phyloP scores from a whole-genome alignment of 2,888 invertebrate species.

The Crematogaster levior region DNA sequence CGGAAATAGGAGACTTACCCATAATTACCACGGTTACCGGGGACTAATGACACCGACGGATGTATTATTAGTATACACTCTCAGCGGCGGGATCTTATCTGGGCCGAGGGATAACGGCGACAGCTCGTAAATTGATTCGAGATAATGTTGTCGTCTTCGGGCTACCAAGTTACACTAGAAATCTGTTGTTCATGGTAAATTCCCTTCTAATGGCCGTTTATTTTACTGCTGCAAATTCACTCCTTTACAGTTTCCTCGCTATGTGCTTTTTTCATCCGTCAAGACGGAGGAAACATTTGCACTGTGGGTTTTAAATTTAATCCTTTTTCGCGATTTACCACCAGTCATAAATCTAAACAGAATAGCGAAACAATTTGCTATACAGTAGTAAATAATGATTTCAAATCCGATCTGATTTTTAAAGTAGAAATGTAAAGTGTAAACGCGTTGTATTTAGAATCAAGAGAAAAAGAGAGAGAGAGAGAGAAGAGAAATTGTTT shows the following conservation, averaged over 20 bases:
- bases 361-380: not conserved
- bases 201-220: slow-evolving; percentile 64
- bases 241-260: not conserved
- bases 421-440: not conserved
- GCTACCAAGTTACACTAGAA: slow-evolving; percentile 15
- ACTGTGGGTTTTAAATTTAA: slow-evolving; percentile 42
- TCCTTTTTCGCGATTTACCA: not conserved
- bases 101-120: slow-evolving; percentile 29
- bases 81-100: slow-evolving; percentile 35
- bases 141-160: slow-evolving; percentile 36
- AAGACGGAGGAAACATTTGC: not conserved
- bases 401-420: not conserved
- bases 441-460: not conserved
- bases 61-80: slow-evolving; percentile 53
- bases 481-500: not conserved
- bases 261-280: not conserved
- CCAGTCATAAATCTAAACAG: slow-evolving; percentile 41
- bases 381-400: not conserved
- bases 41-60: slow-evolving; percentile 55
- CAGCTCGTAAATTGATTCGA: slow-evolving; percentile 56
- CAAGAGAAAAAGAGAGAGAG: not conserved
- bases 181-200: slow-evolving; percentile 60
- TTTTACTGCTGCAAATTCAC: slow-evolving; percentile 38
- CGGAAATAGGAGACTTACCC: slow-evolving; percentile 42
- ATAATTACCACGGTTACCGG: slow-evolving; percentile 50